A percentile compares a stretch with the other conserved stretches of the same genome.
These are phyloP conservation scores for Trissoscelio sp. DNA, from an alignment of 2,888 invertebrate genomes.

Conservation along the genomic window DNA sequence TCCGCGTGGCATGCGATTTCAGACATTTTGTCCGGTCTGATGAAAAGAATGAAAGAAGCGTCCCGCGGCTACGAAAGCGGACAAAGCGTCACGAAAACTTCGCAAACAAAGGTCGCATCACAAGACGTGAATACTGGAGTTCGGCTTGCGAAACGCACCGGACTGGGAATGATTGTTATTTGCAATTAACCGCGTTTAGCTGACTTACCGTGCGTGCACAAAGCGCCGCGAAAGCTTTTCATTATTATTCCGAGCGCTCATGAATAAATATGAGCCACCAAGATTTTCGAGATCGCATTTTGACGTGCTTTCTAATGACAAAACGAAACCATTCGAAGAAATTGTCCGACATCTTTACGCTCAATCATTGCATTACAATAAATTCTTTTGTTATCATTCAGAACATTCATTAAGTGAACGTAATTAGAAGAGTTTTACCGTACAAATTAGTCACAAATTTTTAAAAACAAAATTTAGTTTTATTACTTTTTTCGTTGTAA, in stretches of 20 bases:
- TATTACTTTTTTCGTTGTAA: too few relatives aligned
- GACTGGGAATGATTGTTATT: constrained; percentile 67
- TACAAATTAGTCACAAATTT: too few relatives aligned
- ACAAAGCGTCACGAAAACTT: constrained; percentile 14
- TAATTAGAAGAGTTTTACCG: too few relatives aligned
- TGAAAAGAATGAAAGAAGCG: constrained; percentile 22
- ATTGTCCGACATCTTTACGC: too few relatives aligned
- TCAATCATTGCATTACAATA: too few relatives aligned
- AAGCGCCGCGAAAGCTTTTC: neutral
- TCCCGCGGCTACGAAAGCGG: constrained; percentile 1
- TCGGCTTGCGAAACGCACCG: neutral
- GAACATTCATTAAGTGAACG: too few relatives aligned
- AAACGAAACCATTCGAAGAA: too few relatives aligned
- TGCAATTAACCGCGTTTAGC: constrained; percentile 68
- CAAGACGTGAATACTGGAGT: neutral
- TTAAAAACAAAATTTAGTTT: too few relatives aligned
- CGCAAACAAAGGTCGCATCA: neutral
- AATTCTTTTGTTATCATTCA: too few relatives aligned
- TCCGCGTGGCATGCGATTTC: neutral
- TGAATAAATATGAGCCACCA: neutral
- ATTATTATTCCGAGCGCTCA: neutral
- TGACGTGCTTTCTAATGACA: too few relatives aligned
- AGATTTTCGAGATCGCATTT: neutral
- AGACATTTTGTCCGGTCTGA: constrained; percentile 3
- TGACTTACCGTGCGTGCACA: neutral